These are phyloP conservation scores for Phalera bucephala DNA, from an alignment of 2,888 invertebrate genomes.

Conservation along the genomic window DNA sequence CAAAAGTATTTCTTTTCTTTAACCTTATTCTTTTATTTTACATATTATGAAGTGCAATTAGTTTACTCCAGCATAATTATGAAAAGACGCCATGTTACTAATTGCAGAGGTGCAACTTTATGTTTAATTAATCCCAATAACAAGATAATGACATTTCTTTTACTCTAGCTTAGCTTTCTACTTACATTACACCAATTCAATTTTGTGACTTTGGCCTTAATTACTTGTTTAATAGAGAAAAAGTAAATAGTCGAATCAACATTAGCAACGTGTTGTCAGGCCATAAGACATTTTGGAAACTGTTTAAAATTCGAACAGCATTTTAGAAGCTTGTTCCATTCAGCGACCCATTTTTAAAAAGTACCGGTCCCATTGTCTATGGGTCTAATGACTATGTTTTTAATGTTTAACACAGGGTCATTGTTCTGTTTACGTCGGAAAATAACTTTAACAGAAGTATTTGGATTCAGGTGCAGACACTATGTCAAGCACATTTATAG, in stretches of 20 bases:
- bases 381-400: slow-evolving; percentile 20
- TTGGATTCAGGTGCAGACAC: no score
- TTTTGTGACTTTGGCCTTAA: background rate
- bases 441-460: slow-evolving; percentile 16
- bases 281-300: background rate
- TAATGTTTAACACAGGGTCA: slow-evolving; percentile 18
- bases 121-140: no score
- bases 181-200: slow-evolving; percentile 26
- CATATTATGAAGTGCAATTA: no score
- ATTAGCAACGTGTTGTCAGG: background rate
- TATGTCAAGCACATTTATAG: no score
- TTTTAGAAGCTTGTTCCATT: slow-evolving; percentile 11
- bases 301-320: slow-evolving; percentile 27
- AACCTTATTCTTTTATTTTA: no score
- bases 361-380: no score
- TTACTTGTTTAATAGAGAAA: background rate
- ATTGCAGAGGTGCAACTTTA: no score
- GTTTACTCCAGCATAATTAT: no score
- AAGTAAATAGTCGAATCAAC: background rate
- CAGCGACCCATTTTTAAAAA: slow-evolving; percentile 8
- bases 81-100: no score
- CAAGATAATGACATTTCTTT: slow-evolving; percentile 34
- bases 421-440: slow-evolving; percentile 27
- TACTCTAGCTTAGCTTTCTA: slow-evolving; percentile 32
- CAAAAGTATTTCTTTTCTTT: no score